A percentile compares a stretch with the other conserved stretches of the same genome.
phyloP scores from a whole-genome alignment of 1,140 invertebrate genomes.

The Drosophila persimilis region DNA sequence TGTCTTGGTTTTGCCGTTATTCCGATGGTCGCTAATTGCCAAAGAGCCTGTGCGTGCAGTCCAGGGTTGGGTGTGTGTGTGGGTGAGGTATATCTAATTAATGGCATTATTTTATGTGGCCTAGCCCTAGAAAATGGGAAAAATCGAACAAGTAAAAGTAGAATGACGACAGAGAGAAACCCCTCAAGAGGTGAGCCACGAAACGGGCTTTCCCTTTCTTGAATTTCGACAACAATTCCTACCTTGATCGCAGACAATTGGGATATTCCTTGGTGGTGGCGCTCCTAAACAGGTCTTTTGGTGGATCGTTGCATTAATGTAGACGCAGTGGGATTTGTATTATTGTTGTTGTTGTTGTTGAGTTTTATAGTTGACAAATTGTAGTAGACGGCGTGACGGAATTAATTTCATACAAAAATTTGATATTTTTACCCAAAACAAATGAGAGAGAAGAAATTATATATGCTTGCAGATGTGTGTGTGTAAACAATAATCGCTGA shows the following conservation, averaged over 20 bases:
- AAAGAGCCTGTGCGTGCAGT: conserved; percentile 30
- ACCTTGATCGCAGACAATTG: conserved; percentile 30
- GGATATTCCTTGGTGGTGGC: conserved; percentile 21
- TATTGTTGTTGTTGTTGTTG: conserved; percentile 27
- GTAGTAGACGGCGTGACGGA: conserved; percentile 80
- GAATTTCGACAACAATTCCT: conserved; percentile 1
- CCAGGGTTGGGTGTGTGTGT: conserved; percentile 15
- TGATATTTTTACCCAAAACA: conserved; percentile 45
- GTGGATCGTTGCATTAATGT: conserved; percentile 8
- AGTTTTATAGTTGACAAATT: conserved; percentile 71
- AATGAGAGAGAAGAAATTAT: conserved; percentile 50
- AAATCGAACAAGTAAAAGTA: conserved; percentile 10
- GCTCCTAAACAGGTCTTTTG: conserved; percentile 21
- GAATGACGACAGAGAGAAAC: conserved; percentile 39
- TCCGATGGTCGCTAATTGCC: conserved; percentile 73
- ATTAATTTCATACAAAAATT: conserved; percentile 70
- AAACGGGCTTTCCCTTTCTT: conserved; percentile 8
- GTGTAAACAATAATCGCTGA: conserved; percentile 14
- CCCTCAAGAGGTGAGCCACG: conserved; percentile 42
- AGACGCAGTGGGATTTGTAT: conserved; percentile 25
- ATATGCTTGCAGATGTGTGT: conserved; percentile 15
- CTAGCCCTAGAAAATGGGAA: conserved; percentile 51
- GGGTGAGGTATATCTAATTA: conserved; percentile 64
- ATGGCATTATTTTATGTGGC: conserved; percentile 75
- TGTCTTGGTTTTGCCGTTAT: conserved; percentile 67